Evolutionary conservation across 2,888 invertebrate species (phyloP).

Genomic region (Brachyptera risi): DNA sequence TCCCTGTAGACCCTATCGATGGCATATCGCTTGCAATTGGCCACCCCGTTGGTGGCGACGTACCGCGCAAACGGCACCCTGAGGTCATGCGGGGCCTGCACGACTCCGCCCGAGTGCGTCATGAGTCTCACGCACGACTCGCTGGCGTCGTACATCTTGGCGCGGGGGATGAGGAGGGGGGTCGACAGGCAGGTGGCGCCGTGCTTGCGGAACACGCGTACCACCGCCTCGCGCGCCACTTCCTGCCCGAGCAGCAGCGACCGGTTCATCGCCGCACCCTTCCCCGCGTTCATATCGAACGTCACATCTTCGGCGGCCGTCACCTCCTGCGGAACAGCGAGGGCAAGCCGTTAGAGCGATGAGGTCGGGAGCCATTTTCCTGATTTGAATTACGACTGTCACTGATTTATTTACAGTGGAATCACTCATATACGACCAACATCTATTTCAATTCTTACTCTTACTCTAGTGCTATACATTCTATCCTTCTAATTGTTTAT

Average conservation of each 20-base stretch:
- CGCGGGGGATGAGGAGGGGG: constrained; percentile 75
- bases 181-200: constrained; percentile 76
- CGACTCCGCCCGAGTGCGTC: constrained; percentile 81
- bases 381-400: too few species aligned
- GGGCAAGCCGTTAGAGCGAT: neutral
- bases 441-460: too few species aligned
- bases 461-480: too few species aligned
- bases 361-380: neutral
- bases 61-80: constrained; percentile 76
- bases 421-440: too few species aligned
- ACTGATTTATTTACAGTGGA: too few species aligned
- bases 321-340: constrained; percentile 52
- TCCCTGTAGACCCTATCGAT: constrained; percentile 85
- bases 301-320: constrained; percentile 71
- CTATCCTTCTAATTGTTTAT: too few species aligned
- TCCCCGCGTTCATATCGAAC: constrained; percentile 63
- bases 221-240: constrained; percentile 43
- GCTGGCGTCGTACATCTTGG: constrained; percentile 52
- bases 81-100: constrained; percentile 81
- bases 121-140: constrained; percentile 72
- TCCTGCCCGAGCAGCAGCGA: constrained; percentile 47
- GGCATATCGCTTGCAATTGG: constrained; percentile 75
- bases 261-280: constrained; percentile 44
- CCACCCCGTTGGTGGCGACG: constrained; percentile 73
- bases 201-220: constrained; percentile 64